phyloP scores from a whole-genome alignment of 2,888 invertebrate species.

The Urechis unicinctus region DNA sequence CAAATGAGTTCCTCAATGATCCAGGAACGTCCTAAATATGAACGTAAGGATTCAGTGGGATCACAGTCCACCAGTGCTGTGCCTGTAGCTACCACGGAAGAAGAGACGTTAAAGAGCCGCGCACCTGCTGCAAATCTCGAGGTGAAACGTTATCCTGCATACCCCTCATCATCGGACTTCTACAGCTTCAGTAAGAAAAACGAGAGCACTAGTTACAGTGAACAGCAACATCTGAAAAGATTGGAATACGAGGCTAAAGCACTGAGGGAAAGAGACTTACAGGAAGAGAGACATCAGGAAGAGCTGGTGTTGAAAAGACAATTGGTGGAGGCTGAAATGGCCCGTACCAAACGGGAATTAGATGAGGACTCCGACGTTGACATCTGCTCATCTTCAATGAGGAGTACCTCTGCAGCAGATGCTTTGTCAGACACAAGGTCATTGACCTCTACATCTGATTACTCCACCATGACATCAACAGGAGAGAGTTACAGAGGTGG shows the following conservation, averaged over 20 bases:
- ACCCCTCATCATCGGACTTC: slow-evolving; percentile 4
- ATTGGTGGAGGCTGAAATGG: slow-evolving; percentile 11
- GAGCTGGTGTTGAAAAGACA: slow-evolving; percentile 6
- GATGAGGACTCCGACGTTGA: slow-evolving; percentile 13
- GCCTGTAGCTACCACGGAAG: no score
- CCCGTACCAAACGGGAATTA: slow-evolving; percentile 9
- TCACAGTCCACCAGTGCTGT: no score
- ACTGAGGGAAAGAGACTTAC: slow-evolving; percentile 12
- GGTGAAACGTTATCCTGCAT: slow-evolving; percentile 13
- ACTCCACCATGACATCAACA: slow-evolving; percentile 20
- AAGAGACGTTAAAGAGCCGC: no score
- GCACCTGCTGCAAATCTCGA: neutral
- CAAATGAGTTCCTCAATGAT: no score
- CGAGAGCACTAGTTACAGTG: slow-evolving; percentile 1
- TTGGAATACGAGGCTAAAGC: slow-evolving; percentile 12
- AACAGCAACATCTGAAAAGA: slow-evolving; percentile 14
- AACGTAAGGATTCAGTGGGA: no score
- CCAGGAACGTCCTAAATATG: no score
- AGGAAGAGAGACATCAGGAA: slow-evolving; percentile 9
- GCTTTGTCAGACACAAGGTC: no score
- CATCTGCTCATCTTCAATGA: no score
- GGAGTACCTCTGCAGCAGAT: no score
- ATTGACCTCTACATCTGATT: slow-evolving; percentile 22
- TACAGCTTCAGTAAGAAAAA: neutral
- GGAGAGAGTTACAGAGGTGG: neutral